A percentile compares a stretch with the other conserved stretches of the same genome.
Conservation (phyloP, 2,113 vertebrate genomes). For the Dascyllus trimaculatus region DNA sequence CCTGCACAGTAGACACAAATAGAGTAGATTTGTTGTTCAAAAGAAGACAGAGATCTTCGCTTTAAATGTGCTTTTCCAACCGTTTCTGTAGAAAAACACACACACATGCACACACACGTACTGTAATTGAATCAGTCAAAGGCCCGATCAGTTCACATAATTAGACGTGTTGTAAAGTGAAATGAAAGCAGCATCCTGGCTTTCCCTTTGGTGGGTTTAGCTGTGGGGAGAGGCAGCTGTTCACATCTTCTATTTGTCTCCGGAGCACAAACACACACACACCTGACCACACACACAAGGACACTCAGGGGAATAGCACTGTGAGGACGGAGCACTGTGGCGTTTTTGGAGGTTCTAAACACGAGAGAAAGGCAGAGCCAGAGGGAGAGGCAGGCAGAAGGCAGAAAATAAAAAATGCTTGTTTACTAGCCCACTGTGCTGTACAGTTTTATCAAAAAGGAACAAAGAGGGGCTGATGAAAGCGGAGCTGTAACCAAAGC, state of each 20-base stretch:
- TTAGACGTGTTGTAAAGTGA: conserved; percentile 31
- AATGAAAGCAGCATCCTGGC: conserved; percentile 32
- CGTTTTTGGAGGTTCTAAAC: conserved; percentile 30
- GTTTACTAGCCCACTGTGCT: conserved; percentile 22
- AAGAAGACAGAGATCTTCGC: background rate
- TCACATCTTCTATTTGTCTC: conserved; percentile 46
- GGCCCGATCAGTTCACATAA: conserved; percentile 29
- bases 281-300: conserved; percentile 48
- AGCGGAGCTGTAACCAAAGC: conserved; percentile 41
- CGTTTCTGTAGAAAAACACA: background rate
- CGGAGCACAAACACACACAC: conserved; percentile 49
- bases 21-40: background rate
- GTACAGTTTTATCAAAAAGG: conserved; percentile 28
- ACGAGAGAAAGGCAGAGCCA: background rate
- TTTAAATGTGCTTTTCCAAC: conserved; percentile 8
- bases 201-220: conserved; percentile 6
- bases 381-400: background rate
- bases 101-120: conserved; percentile 19
- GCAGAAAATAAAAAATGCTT: conserved; percentile 7
- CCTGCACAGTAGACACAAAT: background rate
- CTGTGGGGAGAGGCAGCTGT: conserved; percentile 52
- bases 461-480: conserved; percentile 47
- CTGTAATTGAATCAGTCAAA: conserved; percentile 38
- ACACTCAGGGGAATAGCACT: conserved; percentile 46
- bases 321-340: conserved; percentile 32